Base-by-base conservation (phyloP, 2,888 invertebrate species). In the Incurvaria masculella region DNA sequence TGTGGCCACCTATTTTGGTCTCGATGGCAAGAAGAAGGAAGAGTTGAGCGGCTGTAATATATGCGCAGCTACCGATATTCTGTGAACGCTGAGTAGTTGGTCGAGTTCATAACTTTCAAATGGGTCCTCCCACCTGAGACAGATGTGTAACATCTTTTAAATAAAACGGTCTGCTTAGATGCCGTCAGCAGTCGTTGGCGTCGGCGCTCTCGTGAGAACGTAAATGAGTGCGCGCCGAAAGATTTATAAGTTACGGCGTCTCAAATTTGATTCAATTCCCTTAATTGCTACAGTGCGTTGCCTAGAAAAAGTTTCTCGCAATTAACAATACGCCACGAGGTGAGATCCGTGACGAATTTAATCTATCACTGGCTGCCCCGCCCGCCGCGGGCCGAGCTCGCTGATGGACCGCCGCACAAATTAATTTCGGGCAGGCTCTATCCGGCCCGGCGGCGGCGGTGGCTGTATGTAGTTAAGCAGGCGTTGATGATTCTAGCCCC, bases 321-420 rank as follows among this genome's bases (percentile, higher is more conserved):
- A 74, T 76, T 70, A 72, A 74, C 78, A 69, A 75, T 73, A 74
- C 75, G 74, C 69, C 71, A 70, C 65, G 74, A 74, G 72, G 69
- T 73, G 64, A 33, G 33, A 33, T 33, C 69, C 75, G 75, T 73
- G 72, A 68, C 78, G 66, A 73, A 78, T 76, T 72, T 73, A 76
- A 78, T 78, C 78, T 76, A 78, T 76, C 75, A 76, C 76, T 23
- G 10, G 23, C 23, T 3, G 33, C 14, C 14, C 33, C 11, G 11
- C 14, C 33, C 33, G 33, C 33, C 33, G 11, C 33, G 11, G 33
- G 11, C 33, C 33, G n/a, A n/a, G n/a, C n/a, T n/a, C n/a, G n/a
- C n/a, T n/a, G n/a, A n/a, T n/a, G n/a, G n/a, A n/a, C 21, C 42
- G 42, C 18, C 20, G 42, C 6, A 56, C 56, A 59, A 60, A 65